phyloP scores from a whole-genome alignment of 2,113 vertebrate species.

The Piliocolobus tephrosceles region DNA sequence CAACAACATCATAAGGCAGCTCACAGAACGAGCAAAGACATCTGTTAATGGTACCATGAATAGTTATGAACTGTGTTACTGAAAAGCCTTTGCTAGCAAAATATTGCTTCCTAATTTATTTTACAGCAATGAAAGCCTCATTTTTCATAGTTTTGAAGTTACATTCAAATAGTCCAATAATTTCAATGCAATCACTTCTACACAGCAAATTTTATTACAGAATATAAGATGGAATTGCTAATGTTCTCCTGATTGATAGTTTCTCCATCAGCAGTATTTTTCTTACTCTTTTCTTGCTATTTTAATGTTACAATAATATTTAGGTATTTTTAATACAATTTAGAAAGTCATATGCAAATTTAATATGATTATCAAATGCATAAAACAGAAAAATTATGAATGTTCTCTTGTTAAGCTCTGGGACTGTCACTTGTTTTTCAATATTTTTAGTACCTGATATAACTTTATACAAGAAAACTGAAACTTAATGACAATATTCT shows the following conservation, averaged over 20 bases:
- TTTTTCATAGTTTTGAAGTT: constrained; percentile 83
- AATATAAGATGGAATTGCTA: constrained; percentile 70
- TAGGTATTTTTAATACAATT: background rate
- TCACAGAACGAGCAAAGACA: constrained; percentile 78
- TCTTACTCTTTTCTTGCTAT: background rate
- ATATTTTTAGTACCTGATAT: background rate
- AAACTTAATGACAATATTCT: background rate
- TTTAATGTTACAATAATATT: background rate
- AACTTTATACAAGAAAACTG: background rate
- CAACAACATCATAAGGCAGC: constrained; percentile 73
- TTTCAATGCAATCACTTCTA: constrained; percentile 79
- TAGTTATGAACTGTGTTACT: constrained; percentile 81
- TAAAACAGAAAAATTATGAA: background rate
- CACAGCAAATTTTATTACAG: constrained; percentile 71
- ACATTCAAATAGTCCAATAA: constrained; percentile 82
- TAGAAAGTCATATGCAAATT: constrained; percentile 1
- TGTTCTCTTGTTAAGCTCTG: background rate
- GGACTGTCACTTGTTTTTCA: background rate
- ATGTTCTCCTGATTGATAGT: constrained; percentile 64
- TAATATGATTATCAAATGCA: constrained; percentile 32
- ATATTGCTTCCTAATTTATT: constrained; percentile 83
- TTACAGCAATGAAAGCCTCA: constrained; percentile 80
- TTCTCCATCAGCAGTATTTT: constrained; percentile 69
- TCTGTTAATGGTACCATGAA: constrained; percentile 83
- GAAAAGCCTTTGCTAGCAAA: constrained; percentile 80